These are phyloP conservation scores for Brachypalpus laphriformis DNA, from an alignment of 2,888 invertebrate genomes.

Conservation along the genomic window DNA sequence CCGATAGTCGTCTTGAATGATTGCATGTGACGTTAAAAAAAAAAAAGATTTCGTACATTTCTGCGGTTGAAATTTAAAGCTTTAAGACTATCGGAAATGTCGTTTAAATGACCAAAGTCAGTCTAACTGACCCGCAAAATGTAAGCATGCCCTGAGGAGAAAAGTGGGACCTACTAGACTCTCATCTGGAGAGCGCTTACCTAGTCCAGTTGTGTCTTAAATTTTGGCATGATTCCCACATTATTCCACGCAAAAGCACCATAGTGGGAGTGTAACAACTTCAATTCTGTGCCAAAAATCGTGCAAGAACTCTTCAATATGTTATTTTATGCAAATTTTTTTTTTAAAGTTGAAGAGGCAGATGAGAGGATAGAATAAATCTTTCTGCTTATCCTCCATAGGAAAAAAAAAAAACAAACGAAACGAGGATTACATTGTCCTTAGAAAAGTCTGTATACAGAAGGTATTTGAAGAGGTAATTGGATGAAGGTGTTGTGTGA, in stretches of 20 bases:
- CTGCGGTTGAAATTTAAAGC: background rate
- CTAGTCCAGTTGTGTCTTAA: background rate
- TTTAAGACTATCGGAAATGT: too few species aligned
- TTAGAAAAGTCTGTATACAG: background rate
- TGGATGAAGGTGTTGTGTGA: background rate
- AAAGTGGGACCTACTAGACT: background rate
- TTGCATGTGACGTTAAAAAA: constrained; percentile 61
- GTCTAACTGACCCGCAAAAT: background rate
- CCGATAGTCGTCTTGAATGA: constrained; percentile 52
- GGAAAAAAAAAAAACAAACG: background rate
- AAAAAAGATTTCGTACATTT: background rate
- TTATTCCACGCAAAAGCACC: background rate
- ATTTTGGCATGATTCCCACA: background rate
- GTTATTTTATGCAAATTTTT: constrained; percentile 13
- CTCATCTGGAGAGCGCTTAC: background rate
- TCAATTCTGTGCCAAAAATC: constrained; percentile 6
- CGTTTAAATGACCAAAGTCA: too few species aligned
- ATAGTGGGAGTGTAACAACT: background rate
- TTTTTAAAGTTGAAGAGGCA: background rate
- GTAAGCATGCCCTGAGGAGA: background rate
- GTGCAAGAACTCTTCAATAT: constrained; percentile 15
- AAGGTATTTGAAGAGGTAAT: background rate
- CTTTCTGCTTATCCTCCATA: background rate
- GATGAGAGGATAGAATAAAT: background rate
- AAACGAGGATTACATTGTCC: background rate